Conservation (phyloP, 1,140 invertebrate genomes). For the Thaumatotibia leucotreta region DNA sequence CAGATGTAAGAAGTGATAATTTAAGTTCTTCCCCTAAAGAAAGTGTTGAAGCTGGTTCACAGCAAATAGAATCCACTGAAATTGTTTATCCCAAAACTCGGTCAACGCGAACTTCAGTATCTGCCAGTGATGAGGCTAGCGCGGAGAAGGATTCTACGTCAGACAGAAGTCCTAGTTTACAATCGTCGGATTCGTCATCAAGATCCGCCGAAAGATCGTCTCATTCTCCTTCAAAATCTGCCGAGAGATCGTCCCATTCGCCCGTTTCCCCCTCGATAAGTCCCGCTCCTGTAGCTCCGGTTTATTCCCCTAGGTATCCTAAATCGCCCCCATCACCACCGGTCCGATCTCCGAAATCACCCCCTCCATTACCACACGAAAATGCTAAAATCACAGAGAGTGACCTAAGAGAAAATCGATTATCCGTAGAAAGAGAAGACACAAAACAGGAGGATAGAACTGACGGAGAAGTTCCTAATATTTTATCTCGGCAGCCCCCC, state of each 20-base stretch:
- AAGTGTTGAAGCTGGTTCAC: conserved; percentile 19
- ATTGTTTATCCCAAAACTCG: conserved; percentile 34
- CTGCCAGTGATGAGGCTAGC: conserved; percentile 31
- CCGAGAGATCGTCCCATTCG: conserved; percentile 33
- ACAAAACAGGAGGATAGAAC: background rate
- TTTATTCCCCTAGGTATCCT: conserved; percentile 22
- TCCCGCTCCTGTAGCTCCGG: conserved; percentile 23
- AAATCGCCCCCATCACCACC: conserved; percentile 49
- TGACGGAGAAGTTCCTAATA: background rate
- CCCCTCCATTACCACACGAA: conserved; percentile 27
- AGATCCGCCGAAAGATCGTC: conserved; percentile 37
- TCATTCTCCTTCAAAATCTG: conserved; percentile 26
- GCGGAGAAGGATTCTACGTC: conserved; percentile 24
- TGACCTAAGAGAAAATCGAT: conserved; percentile 24
- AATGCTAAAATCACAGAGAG: conserved; percentile 12
- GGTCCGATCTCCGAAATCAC: conserved; percentile 51
- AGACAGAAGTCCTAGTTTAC: conserved; percentile 24
- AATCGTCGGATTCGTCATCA: conserved; percentile 27
- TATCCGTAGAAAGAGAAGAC: conserved; percentile 22
- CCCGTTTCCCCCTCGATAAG: conserved; percentile 18
- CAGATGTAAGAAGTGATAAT: conserved; percentile 41
- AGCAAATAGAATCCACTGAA: conserved; percentile 29
- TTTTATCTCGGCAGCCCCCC: background rate
- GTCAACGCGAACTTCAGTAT: conserved; percentile 35
- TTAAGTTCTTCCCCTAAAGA: conserved; percentile 35